Percentiles rank a stretch among this genome's conserved stretches.
phyloP scores from a whole-genome alignment of 2,113 vertebrate genomes.

The Oryzias javanicus region DNA sequence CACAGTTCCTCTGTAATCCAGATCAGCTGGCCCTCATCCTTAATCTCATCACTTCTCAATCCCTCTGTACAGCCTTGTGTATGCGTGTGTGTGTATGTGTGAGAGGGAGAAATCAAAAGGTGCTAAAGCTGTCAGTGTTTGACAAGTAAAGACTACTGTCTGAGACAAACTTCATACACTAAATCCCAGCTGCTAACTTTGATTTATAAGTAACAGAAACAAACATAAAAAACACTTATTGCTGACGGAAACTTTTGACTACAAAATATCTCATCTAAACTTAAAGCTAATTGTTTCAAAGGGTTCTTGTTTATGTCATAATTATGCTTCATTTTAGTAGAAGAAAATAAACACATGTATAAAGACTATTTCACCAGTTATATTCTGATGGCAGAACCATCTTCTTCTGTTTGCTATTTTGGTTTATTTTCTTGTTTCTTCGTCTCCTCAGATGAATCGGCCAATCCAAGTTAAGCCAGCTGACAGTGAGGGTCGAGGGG shows the following conservation, averaged over 20 bases:
- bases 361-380: too few species aligned
- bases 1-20: constrained; percentile 70
- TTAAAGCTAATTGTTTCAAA: too few species aligned
- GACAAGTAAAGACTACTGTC: constrained; percentile 35
- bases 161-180: constrained; percentile 29
- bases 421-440: constrained; percentile 28
- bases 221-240: neutral
- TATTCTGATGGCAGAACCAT: neutral
- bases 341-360: too few species aligned
- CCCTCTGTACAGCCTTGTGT: constrained; percentile 32
- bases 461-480: constrained; percentile 82
- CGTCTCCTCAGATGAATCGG: constrained; percentile 75
- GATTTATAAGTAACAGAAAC: constrained; percentile 29
- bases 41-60: constrained; percentile 76
- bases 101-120: constrained; percentile 28
- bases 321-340: too few species aligned
- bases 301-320: too few species aligned
- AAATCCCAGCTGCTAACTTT: constrained; percentile 54
- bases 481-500: constrained; percentile 81
- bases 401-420: constrained; percentile 24
- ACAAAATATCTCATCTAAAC: too few species aligned
- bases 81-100: constrained; percentile 29
- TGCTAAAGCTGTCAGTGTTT: constrained; percentile 32
- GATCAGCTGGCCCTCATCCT: constrained; percentile 69
- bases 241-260: neutral